phyloP scores from a whole-genome alignment of 2,888 invertebrate genomes.

The Caenorhabditis sp. region DNA sequence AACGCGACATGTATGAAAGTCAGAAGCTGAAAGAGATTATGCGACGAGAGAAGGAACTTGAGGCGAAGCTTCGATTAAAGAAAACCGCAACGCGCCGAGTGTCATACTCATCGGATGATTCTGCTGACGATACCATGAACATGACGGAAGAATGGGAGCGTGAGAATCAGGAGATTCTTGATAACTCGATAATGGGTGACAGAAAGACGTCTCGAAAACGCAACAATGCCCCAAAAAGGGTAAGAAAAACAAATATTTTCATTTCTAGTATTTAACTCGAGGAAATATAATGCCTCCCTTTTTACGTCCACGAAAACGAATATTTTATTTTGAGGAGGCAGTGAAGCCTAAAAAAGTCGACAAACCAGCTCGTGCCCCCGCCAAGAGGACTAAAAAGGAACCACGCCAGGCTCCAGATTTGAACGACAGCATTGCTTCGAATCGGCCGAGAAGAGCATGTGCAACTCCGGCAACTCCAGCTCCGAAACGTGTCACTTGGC shows the following conservation, averaged over 20 bases:
- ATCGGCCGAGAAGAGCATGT: slow-evolving; percentile 43
- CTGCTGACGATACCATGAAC: not conserved
- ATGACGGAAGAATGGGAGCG: slow-evolving; percentile 38
- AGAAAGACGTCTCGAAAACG: not conserved
- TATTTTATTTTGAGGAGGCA: slow-evolving; percentile 2
- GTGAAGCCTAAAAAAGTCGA: not conserved
- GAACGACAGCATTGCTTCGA: slow-evolving; percentile 44
- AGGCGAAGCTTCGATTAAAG: slow-evolving; percentile 4
- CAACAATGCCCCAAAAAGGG: slow-evolving; percentile 20
- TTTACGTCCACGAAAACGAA: not conserved
- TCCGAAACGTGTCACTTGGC: slow-evolving; percentile 43
- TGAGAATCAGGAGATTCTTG: slow-evolving; percentile 43
- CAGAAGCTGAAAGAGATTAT: slow-evolving; percentile 26
- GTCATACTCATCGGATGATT: slow-evolving; percentile 17
- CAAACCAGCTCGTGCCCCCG: slow-evolving; percentile 2
- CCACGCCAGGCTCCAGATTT: slow-evolving; percentile 11
- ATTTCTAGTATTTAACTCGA: not conserved
- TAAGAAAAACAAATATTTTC: slow-evolving; percentile 26
- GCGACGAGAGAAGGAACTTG: slow-evolving; percentile 21
- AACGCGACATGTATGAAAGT: slow-evolving; percentile 10
- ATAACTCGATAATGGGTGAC: slow-evolving; percentile 27
- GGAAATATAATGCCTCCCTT: not conserved
- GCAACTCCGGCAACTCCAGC: slow-evolving; percentile 32
- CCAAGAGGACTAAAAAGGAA: slow-evolving; percentile 4
- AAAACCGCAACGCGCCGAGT: not conserved